phyloP scores from a whole-genome alignment of 2,797 vertebrate species.

The Nasua narica region DNA sequence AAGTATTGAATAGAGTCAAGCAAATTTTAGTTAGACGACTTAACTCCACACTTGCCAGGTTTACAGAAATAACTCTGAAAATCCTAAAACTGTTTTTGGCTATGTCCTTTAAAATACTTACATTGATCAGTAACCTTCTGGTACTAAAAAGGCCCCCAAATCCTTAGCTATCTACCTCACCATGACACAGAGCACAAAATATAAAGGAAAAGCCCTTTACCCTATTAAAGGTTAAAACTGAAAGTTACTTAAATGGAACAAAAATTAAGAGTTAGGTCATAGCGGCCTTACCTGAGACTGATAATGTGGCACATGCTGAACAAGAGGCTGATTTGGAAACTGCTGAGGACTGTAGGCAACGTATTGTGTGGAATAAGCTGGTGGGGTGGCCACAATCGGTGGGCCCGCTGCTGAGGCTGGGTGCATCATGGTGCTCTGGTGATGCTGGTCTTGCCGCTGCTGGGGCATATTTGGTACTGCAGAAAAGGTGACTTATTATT shows the following conservation, averaged over 20 bases:
- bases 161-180: background rate
- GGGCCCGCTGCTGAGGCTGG: conserved; percentile 95
- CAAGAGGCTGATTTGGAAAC: conserved; percentile 95
- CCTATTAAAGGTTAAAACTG: background rate
- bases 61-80: conserved; percentile 33
- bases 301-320: conserved; percentile 98
- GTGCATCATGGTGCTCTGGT: conserved; percentile 97
- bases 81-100: background rate
- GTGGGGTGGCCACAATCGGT: conserved; percentile 93
- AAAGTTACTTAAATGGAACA: background rate
- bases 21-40: conserved; percentile 28
- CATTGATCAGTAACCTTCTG: background rate
- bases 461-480: conserved; percentile 97
- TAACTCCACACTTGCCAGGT: background rate
- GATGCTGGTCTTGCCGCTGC: conserved; percentile 97
- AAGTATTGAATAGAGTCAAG: background rate
- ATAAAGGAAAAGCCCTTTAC: background rate
- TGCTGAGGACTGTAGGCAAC: conserved; percentile 97
- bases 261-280: background rate
- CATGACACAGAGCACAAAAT: background rate
- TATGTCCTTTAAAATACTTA: conserved; percentile 6
- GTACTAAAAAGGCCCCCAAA: background rate
- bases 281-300: conserved; percentile 90
- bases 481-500: conserved; percentile 4
- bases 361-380: conserved; percentile 95